Base-by-base conservation (phyloP, 2,113 vertebrate genomes). In the Nicator chloris region DNA sequence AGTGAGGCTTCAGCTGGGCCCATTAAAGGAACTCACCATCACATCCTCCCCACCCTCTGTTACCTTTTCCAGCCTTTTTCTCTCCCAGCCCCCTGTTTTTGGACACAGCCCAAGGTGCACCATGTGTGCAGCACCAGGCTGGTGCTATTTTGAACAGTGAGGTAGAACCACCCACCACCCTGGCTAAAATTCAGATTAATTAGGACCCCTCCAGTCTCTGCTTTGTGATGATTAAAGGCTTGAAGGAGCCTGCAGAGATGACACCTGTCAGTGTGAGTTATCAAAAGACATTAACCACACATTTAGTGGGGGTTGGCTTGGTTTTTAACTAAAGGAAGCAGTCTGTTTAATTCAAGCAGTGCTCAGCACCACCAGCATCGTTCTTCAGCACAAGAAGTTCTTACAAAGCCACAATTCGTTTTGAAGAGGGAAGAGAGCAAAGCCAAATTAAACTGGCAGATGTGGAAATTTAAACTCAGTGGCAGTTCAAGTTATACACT, bases 131-230 rank as follows among this genome's bases (percentile, higher is more conserved):
- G 81, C 71, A 63, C 80, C 63, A 87, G 85, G 30, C 39, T 88
- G 45, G 17, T 78, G 75, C 39, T 95, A 30, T 90, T 93, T 66
- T 60, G 24, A 66, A 73, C 30, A 59, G 63, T 7, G 9, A 45
- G 60, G 35, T 2, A 83, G 92, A 96, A 90, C 82, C 82, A 81
- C 88, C 82, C 95, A 95, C 92, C 33, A 83, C 64, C 85, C 39
- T 81, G 90, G 90, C 79, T 90, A 83, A 93, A 93, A 95, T 49
- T 93, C 94, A 88, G 79, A 81, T 82, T 92, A 92, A 95, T 90
- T 66, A 94, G 64, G 51, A 73, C 75, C 71, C 82, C 79, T 93
- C 56, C 80, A 56, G 66, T 71, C 44, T 60, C 86, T 64, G 64
- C 33, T 88, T 90, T 78, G 79, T 35, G 82, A 60, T 84, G 82